Conservation (phyloP, 2,888 invertebrate genomes). For the Aphidoletes aphidimyza region DNA sequence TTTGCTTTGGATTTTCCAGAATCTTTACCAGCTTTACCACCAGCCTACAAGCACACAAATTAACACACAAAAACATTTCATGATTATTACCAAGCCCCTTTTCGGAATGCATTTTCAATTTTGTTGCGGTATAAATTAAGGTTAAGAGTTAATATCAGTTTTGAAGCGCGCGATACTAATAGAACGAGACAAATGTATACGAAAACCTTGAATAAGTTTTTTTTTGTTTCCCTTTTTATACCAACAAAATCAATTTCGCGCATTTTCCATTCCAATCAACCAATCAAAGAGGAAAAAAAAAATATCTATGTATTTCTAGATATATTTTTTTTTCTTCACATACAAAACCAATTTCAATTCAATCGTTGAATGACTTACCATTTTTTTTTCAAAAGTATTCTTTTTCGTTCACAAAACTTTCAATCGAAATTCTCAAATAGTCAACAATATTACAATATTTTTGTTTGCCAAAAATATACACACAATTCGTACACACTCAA, state of each 20-base stretch:
- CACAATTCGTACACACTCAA: neutral
- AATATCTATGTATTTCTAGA: neutral
- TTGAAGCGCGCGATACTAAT: neutral
- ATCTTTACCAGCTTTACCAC: slow-evolving; percentile 99
- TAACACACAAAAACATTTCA: neutral
- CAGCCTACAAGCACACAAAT: slow-evolving; percentile 78
- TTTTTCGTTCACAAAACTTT: neutral
- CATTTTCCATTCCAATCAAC: neutral
- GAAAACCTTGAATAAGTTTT: neutral
- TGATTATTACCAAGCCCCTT: slow-evolving; percentile 3
- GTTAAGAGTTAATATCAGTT: slow-evolving; percentile 34
- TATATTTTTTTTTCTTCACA: too few species aligned
- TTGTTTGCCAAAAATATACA: neutral
- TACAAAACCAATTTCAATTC: too few species aligned
- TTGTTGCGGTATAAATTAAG: slow-evolving; percentile 43
- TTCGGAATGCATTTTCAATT: too few species aligned
- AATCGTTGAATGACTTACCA: neutral
- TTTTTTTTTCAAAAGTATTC: neutral
- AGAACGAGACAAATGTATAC: neutral
- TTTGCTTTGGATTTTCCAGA: slow-evolving; percentile 99
- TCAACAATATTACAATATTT: slow-evolving; percentile 16
- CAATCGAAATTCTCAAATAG: neutral
- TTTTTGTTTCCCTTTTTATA: neutral
- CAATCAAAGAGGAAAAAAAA: neutral
- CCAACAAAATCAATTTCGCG: slow-evolving; percentile 33